Base-by-base conservation (phyloP, 1,140 invertebrate genomes). In the Halyomorpha halys region DNA sequence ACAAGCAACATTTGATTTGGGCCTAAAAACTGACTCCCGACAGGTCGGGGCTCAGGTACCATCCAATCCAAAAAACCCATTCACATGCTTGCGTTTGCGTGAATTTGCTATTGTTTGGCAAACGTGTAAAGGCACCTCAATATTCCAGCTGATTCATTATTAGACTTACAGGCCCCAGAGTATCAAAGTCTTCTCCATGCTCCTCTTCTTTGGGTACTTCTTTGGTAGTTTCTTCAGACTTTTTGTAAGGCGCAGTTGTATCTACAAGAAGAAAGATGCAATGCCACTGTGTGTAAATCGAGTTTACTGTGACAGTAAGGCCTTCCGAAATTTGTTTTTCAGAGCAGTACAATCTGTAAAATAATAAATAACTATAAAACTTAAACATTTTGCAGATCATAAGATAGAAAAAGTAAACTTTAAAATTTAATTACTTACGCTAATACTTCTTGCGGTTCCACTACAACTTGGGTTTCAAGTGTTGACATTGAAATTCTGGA, bases 241-340 rank as follows among this genome's bases (percentile, higher is more conserved):
- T 64, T 63, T 65, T 68, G 16, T 83, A 73, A 0, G 82, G 82
- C 0, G 79, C 81, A 4, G 82, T 84, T 1, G 84, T 85, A 63
- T 85, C 81, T 8, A 85, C 78, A 62, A 82, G 74, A 13, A 85
- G 73, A 59, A 83, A 78, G 5, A 85, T 73, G 68, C 81, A 80
- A 68, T 83, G 79, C 15, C 78, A 78, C 66, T 82, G 74, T 47
- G 81, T 79, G 70, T 77, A 79, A 25, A 86, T 72, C 62, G 78
- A 77, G 9, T 76, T 74, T 30, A 85, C 70, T 45, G 76, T 76
- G 3, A 85, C 75, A 61, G 79, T 80, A 67, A 82, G 80, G 1
- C 79, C 81, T 44, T 76, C 75, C 0, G 74, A 69, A 34, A 81
- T 75, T 68, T 82, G 80, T 62, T 76, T 73, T 56, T 75, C 74